Evolutionary conservation across 2,888 invertebrate species (phyloP).

Genomic region (Orgyia antiqua): DNA sequence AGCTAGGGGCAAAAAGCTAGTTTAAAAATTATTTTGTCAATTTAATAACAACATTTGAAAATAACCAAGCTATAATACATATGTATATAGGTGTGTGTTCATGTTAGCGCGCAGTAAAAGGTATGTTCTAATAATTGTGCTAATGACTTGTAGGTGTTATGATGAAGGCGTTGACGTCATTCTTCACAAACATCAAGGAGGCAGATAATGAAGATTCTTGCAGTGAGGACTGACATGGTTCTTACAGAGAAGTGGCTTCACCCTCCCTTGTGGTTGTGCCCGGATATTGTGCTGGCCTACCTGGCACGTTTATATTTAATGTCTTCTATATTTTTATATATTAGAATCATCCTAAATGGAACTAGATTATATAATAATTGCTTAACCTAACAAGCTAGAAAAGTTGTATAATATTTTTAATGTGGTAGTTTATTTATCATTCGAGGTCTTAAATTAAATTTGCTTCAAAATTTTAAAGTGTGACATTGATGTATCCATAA

Average conservation of each 20-base stretch:
- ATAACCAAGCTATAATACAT: too few species aligned
- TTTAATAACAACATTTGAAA: too few species aligned
- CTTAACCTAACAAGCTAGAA: constrained; percentile 51
- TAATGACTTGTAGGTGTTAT: constrained; percentile 77
- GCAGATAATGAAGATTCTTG: constrained; percentile 80
- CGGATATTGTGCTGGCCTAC: too few species aligned
- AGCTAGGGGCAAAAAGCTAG: too few species aligned
- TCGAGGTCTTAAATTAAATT: constrained; percentile 34
- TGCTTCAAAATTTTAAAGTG: constrained; percentile 29
- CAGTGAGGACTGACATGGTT: constrained; percentile 68
- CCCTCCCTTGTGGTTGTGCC: constrained; percentile 26
- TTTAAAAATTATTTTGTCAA: too few species aligned
- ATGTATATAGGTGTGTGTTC: too few species aligned
- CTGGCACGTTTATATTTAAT: constrained; percentile 28
- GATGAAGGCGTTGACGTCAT: constrained; percentile 83
- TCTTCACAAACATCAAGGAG: constrained; percentile 84
- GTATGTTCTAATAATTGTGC: background rate
- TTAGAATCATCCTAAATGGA: constrained; percentile 46
- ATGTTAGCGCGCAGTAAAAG: too few species aligned
- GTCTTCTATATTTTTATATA: constrained; percentile 55
- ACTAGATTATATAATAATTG: constrained; percentile 48
- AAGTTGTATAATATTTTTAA: constrained; percentile 61
- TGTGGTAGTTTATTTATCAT: constrained; percentile 49
- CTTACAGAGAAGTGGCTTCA: constrained; percentile 22
- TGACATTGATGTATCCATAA: constrained; percentile 18